A percentile compares a stretch with the other conserved stretches of the same genome.
Conservation (phyloP, 2,113 vertebrate species). For the Rhabdornis inornatus region DNA sequence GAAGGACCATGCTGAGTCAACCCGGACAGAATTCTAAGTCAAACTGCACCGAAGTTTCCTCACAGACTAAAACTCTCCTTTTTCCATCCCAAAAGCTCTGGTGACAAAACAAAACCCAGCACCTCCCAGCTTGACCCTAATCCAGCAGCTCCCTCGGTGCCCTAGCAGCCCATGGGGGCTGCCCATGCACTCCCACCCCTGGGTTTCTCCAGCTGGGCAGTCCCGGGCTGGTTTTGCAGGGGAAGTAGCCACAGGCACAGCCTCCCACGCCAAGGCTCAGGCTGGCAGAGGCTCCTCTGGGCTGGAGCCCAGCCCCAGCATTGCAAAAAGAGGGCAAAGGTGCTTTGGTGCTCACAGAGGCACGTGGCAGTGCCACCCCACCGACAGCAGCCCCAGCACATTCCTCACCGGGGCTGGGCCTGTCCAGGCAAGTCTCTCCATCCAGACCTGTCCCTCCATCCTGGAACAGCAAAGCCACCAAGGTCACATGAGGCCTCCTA, state of each 20-base stretch:
- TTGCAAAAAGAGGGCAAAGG: not conserved
- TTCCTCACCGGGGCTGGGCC: rapidly evolving
- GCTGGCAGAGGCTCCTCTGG: not conserved
- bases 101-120: not conserved
- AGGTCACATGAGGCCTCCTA: rapidly evolving
- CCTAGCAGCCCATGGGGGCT: not conserved
- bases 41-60: not conserved
- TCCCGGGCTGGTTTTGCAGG: not conserved
- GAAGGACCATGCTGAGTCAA: not conserved
- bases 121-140: not conserved
- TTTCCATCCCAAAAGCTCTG: not conserved
- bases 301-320: not conserved
- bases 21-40: not conserved
- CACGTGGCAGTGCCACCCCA: not conserved
- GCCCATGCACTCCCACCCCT: not conserved
- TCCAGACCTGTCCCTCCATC: not conserved
- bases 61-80: rapidly evolving
- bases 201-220: rapidly evolving
- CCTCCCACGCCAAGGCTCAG: not conserved
- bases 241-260: not conserved
- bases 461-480: rapidly evolving
- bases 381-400: rapidly evolving
- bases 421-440: not conserved
- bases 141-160: not conserved
- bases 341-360: not conserved